Percentiles rank a stretch among this genome's conserved stretches.
These are phyloP conservation scores for Colletes gigas DNA, from an alignment of 1,140 invertebrate genomes.

Conservation along the genomic window DNA sequence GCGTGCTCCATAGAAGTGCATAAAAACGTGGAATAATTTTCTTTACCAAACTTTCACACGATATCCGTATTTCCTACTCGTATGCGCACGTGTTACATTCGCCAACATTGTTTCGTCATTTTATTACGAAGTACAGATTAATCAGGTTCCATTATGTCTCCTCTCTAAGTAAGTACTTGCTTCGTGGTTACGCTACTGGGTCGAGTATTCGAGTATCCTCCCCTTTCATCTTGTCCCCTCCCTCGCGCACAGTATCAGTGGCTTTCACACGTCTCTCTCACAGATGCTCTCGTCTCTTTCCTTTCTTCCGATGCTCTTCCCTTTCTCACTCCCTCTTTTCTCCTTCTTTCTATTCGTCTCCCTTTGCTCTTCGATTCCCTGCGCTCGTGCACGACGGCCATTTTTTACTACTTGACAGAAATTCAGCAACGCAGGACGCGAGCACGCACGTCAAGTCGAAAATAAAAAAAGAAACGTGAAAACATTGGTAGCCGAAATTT, in stretches of 20 bases:
- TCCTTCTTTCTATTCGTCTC: neutral
- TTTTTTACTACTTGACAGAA: slow-evolving; percentile 47
- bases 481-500: neutral
- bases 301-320: slow-evolving; percentile 22
- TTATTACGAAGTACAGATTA: slow-evolving; percentile 12
- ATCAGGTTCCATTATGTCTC: slow-evolving; percentile 29
- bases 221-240: slow-evolving; percentile 44
- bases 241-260: slow-evolving; percentile 38
- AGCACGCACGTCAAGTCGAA: neutral
- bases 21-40: neutral
- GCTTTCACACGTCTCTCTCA: slow-evolving; percentile 56
- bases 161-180: neutral
- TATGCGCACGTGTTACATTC: neutral
- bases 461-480: neutral
- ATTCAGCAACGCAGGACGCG: slow-evolving; percentile 46
- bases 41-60: neutral
- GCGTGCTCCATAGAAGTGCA: too few species aligned
- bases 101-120: slow-evolving; percentile 7
- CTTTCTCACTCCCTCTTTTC: slow-evolving; percentile 7
- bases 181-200: slow-evolving; percentile 55
- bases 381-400: neutral
- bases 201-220: slow-evolving; percentile 47
- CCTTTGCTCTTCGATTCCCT: slow-evolving; percentile 14
- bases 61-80: neutral
- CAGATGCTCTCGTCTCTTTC: slow-evolving; percentile 25